These are phyloP conservation scores for Syngnathus typhle DNA, from an alignment of 2,113 vertebrate species.

Conservation along the genomic window DNA sequence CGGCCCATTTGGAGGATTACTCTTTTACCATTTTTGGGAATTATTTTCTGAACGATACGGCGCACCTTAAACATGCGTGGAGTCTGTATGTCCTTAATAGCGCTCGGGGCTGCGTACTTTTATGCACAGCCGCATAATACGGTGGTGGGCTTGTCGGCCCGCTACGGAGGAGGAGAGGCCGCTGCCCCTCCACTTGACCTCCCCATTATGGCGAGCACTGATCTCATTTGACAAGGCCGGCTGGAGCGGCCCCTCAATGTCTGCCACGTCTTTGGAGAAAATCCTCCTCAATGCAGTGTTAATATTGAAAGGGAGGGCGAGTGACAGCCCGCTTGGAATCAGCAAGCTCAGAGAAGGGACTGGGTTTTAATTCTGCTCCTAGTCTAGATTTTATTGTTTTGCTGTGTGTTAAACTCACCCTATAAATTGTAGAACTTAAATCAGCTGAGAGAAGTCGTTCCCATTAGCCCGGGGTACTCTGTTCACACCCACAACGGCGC, in stretches of 20 bases:
- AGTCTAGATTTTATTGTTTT: neutral
- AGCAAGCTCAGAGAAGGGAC: slow-evolving; percentile 31
- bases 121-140: slow-evolving; percentile 39
- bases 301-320: slow-evolving; percentile 59
- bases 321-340: slow-evolving; percentile 50
- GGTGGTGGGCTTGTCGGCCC: slow-evolving; percentile 57
- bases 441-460: too few species aligned
- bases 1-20: slow-evolving; percentile 48
- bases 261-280: slow-evolving; percentile 69
- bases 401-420: too few species aligned
- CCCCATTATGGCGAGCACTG: slow-evolving; percentile 72
- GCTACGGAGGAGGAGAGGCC: slow-evolving; percentile 68
- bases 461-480: too few species aligned
- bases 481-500: too few species aligned
- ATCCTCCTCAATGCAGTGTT: slow-evolving; percentile 60
- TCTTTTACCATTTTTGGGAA: slow-evolving; percentile 28
- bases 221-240: slow-evolving; percentile 76
- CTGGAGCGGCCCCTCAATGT: slow-evolving; percentile 65
- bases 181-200: slow-evolving; percentile 73
- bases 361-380: too few species aligned
- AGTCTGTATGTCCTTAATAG: slow-evolving; percentile 32
- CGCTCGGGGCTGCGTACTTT: slow-evolving; percentile 20
- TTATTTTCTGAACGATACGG: slow-evolving; percentile 12
- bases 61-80: slow-evolving; percentile 35
- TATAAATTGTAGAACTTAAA: too few species aligned